These are phyloP conservation scores for Andrena bucephala DNA, from an alignment of 2,888 invertebrate genomes.

Conservation along the genomic window DNA sequence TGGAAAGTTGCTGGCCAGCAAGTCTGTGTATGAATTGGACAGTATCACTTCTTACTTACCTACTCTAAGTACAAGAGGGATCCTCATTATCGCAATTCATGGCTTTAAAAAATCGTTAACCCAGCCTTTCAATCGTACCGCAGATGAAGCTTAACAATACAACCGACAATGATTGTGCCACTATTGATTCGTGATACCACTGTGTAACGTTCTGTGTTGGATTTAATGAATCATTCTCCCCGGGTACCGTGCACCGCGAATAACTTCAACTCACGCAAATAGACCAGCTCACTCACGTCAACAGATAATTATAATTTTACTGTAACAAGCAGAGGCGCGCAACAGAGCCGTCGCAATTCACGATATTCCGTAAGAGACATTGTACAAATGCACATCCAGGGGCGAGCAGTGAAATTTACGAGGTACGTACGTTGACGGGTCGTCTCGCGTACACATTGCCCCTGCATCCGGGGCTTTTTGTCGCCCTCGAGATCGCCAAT, in stretches of 20 bases:
- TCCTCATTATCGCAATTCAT: not conserved
- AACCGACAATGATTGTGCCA: conserved; percentile 10
- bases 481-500: conserved; percentile 31
- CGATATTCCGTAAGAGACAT: conserved; percentile 8
- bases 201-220: not conserved
- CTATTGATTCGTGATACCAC: not conserved
- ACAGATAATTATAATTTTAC: conserved; percentile 48
- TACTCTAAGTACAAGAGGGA: too few relatives aligned
- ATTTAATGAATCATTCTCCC: conserved; percentile 11
- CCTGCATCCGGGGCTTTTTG: conserved; percentile 17
- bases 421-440: not conserved
- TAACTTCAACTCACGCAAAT: conserved; percentile 43
- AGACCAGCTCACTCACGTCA: conserved; percentile 13
- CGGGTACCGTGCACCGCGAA: not conserved
- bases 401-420: conserved; percentile 45
- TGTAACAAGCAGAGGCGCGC: conserved; percentile 35
- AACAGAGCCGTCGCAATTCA: conserved; percentile 41
- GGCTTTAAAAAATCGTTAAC: not conserved
- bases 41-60: not conserved
- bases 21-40: not conserved
- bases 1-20: conserved; percentile 10
- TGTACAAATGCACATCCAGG: not conserved
- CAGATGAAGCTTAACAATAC: not conserved
- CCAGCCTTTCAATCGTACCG: not conserved
- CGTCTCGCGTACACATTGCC: conserved; percentile 24